Percentiles rank a stretch among this genome's conserved stretches.
phyloP scores from a whole-genome alignment of 2,797 vertebrate species.

The Pangasius djambal region DNA sequence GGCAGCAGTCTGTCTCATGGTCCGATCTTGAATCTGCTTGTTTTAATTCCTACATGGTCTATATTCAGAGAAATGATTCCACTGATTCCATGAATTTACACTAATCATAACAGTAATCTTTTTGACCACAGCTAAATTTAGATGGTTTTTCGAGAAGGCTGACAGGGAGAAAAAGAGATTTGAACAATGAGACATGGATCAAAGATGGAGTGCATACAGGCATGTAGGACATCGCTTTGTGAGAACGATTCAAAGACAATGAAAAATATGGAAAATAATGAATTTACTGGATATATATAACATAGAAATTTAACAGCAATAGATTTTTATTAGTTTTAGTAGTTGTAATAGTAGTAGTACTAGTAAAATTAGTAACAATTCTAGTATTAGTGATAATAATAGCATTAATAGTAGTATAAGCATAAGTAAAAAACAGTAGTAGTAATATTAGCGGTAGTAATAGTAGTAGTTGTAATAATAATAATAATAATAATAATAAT shows the following conservation, averaged over 20 bases:
- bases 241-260: not conserved
- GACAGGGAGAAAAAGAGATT: constrained; percentile 35
- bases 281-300: not conserved
- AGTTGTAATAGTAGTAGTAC: not conserved
- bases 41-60: constrained; percentile 53
- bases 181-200: not conserved
- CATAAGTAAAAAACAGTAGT: not conserved
- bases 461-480: not conserved
- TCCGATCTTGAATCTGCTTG: constrained; percentile 42
- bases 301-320: not conserved
- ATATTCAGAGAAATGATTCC: constrained; percentile 22
- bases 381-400: not conserved
- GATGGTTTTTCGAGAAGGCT: constrained; percentile 44
- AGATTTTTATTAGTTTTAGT: not conserved
- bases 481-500: not conserved
- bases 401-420: not conserved
- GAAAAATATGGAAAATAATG: not conserved
- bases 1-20: constrained; percentile 31
- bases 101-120: constrained; percentile 63
- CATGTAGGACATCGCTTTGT: not conserved
- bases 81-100: too few relatives aligned
- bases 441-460: not conserved
- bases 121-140: constrained; percentile 63
- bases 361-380: not conserved
- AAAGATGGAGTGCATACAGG: not conserved